These are phyloP conservation scores for Oostethus manadensis DNA, from an alignment of 2,113 vertebrate genomes.

Conservation along the genomic window DNA sequence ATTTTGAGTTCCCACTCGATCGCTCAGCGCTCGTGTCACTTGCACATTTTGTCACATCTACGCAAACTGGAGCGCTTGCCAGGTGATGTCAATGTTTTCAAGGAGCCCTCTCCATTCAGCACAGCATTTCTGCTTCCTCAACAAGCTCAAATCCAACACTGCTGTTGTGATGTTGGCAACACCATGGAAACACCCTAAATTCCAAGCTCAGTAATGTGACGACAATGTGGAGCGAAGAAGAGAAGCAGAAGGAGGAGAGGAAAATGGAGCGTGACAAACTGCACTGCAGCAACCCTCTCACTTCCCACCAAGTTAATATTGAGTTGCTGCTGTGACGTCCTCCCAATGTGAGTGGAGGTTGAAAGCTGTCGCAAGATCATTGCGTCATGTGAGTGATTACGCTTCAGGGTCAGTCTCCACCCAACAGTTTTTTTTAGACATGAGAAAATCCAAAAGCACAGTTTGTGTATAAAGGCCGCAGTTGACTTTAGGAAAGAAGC, in stretches of 20 bases:
- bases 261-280: slow-evolving; percentile 10
- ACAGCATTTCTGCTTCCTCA: neutral
- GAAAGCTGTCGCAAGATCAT: neutral
- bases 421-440: neutral
- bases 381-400: neutral
- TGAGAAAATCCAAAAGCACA: too few relatives aligned
- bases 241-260: slow-evolving; percentile 1
- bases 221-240: neutral
- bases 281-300: slow-evolving; percentile 2
- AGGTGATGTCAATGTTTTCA: neutral
- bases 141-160: neutral
- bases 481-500: too few relatives aligned
- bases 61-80: neutral
- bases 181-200: neutral
- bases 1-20: neutral
- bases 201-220: neutral
- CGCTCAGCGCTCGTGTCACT: neutral
- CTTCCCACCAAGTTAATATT: neutral
- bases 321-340: neutral
- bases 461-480: too few relatives aligned
- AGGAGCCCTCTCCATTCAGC: neutral
- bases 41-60: neutral
- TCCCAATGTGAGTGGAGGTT: neutral
- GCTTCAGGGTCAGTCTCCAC: neutral
- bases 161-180: neutral